Conservation (phyloP, 2,888 invertebrate species). For the Trimorus sp. region DNA sequence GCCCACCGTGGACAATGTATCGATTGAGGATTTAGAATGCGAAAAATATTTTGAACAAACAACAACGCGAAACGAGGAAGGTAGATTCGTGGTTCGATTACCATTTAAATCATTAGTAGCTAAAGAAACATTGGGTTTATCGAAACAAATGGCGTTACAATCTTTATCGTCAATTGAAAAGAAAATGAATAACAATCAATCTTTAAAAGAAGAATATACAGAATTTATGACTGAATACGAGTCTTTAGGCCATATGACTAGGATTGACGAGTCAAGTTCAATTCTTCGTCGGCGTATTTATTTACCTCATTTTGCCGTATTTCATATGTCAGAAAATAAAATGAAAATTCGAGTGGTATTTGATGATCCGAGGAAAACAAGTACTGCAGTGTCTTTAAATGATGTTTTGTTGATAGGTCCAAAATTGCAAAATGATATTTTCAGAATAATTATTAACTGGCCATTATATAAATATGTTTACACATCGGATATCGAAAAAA, state of each 20-base stretch:
- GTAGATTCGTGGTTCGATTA: not conserved
- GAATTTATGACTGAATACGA: not conserved
- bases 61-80: not conserved
- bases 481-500: not conserved
- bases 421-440: constrained; percentile 11
- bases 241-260: not conserved
- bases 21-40: not conserved
- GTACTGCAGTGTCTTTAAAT: not conserved
- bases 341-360: constrained; percentile 5
- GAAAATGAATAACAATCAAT: not conserved
- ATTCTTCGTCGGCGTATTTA: not conserved
- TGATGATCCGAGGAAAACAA: not conserved
- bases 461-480: not conserved
- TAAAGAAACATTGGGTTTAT: not conserved
- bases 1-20: not conserved
- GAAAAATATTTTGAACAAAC: not conserved
- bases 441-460: not conserved
- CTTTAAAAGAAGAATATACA: not conserved
- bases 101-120: not conserved
- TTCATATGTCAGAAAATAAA: not conserved
- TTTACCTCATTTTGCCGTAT: not conserved
- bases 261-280: not conserved
- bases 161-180: not conserved
- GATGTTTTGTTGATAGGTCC: not conserved
- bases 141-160: not conserved